Evolutionary conservation across 2,113 vertebrate species (phyloP).

Genomic region (Enhydra lutris): DNA sequence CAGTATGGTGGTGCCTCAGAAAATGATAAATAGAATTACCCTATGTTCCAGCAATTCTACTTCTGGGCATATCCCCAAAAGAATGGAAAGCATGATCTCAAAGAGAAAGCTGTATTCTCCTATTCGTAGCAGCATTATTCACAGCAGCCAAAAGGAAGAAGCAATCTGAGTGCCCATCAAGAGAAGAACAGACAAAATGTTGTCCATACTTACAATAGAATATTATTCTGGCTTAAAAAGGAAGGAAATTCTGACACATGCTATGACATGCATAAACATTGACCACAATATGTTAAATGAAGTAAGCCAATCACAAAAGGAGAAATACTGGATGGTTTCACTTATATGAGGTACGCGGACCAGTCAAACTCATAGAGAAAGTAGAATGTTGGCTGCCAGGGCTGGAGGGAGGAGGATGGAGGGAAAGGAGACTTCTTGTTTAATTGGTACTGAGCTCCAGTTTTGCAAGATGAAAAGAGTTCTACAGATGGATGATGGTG

Average conservation of each 20-base stretch:
- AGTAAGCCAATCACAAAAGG: background rate
- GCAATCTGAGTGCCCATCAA: background rate
- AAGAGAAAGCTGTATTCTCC: background rate
- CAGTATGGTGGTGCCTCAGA: background rate
- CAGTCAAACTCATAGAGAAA: background rate
- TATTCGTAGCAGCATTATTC: background rate
- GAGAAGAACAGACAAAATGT: background rate
- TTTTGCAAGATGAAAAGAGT: background rate
- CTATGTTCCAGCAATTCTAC: background rate
- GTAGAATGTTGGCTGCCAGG: background rate
- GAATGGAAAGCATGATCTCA: background rate
- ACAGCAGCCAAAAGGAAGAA: background rate
- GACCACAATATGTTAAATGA: background rate
- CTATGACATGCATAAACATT: background rate
- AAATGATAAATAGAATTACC: background rate
- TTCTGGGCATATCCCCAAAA: background rate
- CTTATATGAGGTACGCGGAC: background rate
- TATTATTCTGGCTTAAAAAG: background rate
- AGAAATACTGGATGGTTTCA: background rate
- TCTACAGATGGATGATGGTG: background rate
- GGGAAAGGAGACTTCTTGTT: background rate
- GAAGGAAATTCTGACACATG: background rate
- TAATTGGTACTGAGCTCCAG: background rate
- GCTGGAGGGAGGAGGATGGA: background rate
- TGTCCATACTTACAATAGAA: background rate